phyloP scores from a whole-genome alignment of 1,140 invertebrate genomes.

The Leptinotarsa lineolata region DNA sequence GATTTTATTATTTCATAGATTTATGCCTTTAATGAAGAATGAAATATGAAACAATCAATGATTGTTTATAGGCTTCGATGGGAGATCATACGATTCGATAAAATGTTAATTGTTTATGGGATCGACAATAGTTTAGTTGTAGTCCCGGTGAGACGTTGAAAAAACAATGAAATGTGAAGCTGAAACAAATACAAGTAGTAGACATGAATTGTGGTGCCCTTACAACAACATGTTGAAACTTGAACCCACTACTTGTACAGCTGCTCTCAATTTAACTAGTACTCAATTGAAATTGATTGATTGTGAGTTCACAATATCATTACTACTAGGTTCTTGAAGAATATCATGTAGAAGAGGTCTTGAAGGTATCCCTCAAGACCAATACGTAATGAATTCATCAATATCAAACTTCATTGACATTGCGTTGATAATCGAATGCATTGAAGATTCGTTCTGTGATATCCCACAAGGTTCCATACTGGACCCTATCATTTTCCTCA shows the following conservation, averaged over 20 bases:
- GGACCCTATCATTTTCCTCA: too few species aligned
- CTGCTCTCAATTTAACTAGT: too few species aligned
- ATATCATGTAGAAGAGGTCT: too few species aligned
- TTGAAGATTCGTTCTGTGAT: too few species aligned
- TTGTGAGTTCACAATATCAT: too few species aligned
- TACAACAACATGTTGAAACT: not conserved
- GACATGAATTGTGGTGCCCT: not conserved
- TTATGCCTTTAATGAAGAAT: conserved; percentile 16
- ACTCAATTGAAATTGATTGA: too few species aligned
- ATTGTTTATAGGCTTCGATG: conserved; percentile 9
- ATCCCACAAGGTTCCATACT: too few species aligned
- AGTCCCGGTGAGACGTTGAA: not conserved
- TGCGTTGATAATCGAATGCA: too few species aligned
- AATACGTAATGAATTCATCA: too few species aligned
- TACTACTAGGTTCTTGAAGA: too few species aligned
- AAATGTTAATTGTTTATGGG: not conserved
- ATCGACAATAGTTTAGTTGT: not conserved
- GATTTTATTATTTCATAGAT: conserved; percentile 26
- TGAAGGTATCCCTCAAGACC: too few species aligned
- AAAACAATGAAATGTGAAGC: not conserved
- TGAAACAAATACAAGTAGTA: not conserved
- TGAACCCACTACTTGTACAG: not conserved
- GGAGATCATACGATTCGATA: conserved; percentile 11
- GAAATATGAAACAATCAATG: conserved; percentile 23
- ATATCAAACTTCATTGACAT: too few species aligned